phyloP scores from a whole-genome alignment of 2,797 vertebrate species.

The Salarias fasciatus region DNA sequence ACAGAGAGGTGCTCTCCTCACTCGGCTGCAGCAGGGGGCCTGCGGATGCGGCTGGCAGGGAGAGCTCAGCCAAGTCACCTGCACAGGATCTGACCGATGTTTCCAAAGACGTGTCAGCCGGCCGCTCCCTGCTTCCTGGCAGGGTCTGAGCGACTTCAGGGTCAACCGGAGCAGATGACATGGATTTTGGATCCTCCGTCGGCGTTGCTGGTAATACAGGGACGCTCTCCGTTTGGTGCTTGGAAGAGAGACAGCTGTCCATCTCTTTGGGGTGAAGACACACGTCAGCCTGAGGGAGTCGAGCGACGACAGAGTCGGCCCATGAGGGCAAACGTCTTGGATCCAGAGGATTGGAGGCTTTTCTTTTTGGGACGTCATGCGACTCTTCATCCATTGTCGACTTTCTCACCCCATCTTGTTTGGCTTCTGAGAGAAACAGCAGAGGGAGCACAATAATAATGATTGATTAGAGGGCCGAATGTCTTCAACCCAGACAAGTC shows the following conservation, averaged over 20 bases:
- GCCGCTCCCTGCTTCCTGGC: slow-evolving; percentile 22
- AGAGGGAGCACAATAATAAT: background rate
- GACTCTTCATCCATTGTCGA: background rate
- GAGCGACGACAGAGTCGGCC: background rate
- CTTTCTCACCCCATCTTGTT: background rate
- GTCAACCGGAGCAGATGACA: background rate
- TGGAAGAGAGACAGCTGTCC: background rate
- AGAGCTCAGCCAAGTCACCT: background rate
- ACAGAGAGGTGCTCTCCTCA: background rate
- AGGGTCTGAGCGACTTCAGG: background rate
- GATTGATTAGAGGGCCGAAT: background rate
- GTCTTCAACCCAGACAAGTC: no score
- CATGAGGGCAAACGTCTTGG: background rate
- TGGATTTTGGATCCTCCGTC: background rate
- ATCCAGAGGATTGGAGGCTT: background rate
- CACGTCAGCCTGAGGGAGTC: background rate
- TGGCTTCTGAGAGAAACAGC: slow-evolving; percentile 9
- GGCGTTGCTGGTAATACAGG: background rate
- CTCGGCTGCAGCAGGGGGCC: background rate
- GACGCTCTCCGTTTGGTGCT: slow-evolving; percentile 1
- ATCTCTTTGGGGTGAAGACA: background rate
- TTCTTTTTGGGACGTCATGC: background rate
- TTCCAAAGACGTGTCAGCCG: slow-evolving; percentile 13
- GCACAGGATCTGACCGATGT: background rate
- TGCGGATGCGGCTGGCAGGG: background rate